Evolutionary conservation across 2,888 invertebrate genomes (phyloP).

Genomic region (Caenorhabditis uteleia): DNA sequence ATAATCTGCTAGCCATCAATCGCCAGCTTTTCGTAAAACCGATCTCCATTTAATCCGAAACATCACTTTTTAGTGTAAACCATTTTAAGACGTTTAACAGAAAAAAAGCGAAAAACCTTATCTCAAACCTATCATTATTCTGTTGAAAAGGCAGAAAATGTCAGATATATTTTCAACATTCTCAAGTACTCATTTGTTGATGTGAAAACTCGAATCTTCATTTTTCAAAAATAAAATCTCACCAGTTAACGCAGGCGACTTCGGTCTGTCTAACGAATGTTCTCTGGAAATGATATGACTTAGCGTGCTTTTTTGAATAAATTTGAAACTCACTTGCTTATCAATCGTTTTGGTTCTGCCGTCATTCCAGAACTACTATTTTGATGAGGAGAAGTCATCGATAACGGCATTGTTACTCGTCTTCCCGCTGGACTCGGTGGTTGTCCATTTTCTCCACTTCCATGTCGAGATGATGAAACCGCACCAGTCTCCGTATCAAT

Average conservation of each 20-base stretch:
- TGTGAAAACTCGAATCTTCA: not conserved
- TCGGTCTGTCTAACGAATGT: slow-evolving; percentile 17
- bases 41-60: no score
- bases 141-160: no score
- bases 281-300: slow-evolving; percentile 12
- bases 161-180: no score
- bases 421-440: slow-evolving; percentile 34
- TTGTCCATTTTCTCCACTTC: slow-evolving; percentile 32
- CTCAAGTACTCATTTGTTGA: no score
- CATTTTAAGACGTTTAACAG: no score
- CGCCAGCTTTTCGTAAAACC: no score
- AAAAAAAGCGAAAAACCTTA: no score
- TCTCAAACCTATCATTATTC: no score
- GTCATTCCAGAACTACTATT: not conserved
- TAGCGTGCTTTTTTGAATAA: not conserved
- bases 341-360: slow-evolving; percentile 16
- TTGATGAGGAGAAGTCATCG: slow-evolving; percentile 23
- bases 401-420: slow-evolving; percentile 15
- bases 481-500: slow-evolving; percentile 26
- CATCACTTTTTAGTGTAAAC: no score
- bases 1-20: no score
- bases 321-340: slow-evolving; percentile 8
- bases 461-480: slow-evolving; percentile 23
- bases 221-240: slow-evolving; percentile 1
- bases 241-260: slow-evolving; percentile 23